Conservation (phyloP, 2,888 invertebrate genomes). For the Taphrorychus bicolor region DNA sequence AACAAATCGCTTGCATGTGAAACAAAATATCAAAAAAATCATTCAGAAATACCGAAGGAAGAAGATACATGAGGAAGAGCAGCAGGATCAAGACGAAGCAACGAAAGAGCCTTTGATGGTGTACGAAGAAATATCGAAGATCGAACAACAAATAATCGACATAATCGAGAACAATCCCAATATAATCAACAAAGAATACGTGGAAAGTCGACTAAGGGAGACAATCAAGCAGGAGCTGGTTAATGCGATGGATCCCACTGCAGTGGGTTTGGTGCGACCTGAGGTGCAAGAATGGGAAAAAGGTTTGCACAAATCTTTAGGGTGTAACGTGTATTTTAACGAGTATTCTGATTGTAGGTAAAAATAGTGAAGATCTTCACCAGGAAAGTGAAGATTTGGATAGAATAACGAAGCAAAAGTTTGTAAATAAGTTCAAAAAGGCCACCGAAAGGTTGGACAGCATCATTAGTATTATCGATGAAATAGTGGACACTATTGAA, state of each 20-base stretch:
- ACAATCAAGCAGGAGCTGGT: conserved; percentile 47
- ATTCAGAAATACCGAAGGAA: conserved; percentile 49
- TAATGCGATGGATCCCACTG: conserved; percentile 15
- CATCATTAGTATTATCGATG: conserved; percentile 57
- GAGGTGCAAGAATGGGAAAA: conserved; percentile 8
- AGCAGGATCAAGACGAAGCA: conserved; percentile 57
- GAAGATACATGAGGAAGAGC: conserved; percentile 43
- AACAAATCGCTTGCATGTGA: conserved; percentile 42
- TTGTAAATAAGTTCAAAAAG: conserved; percentile 50
- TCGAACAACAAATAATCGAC: conserved; percentile 60
- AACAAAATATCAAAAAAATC: conserved; percentile 48
- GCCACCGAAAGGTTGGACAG: conserved; percentile 56
- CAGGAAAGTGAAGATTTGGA: conserved; percentile 4
- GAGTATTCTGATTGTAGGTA: not conserved
- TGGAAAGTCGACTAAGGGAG: conserved; percentile 59
- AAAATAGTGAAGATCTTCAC: not conserved
- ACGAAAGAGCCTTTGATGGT: conserved; percentile 52
- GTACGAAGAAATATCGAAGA: conserved; percentile 61
- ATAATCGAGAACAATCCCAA: conserved; percentile 62
- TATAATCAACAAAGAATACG: conserved; percentile 61
- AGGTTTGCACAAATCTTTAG: too few species aligned
- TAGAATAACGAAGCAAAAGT: not conserved
- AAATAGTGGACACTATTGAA: conserved; percentile 58
- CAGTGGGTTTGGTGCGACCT: not conserved
- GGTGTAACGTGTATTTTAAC: not conserved